Percentiles rank a stretch among this genome's conserved stretches.
phyloP scores from a whole-genome alignment of 2,797 vertebrate genomes.

The Bradypus variegatus region DNA sequence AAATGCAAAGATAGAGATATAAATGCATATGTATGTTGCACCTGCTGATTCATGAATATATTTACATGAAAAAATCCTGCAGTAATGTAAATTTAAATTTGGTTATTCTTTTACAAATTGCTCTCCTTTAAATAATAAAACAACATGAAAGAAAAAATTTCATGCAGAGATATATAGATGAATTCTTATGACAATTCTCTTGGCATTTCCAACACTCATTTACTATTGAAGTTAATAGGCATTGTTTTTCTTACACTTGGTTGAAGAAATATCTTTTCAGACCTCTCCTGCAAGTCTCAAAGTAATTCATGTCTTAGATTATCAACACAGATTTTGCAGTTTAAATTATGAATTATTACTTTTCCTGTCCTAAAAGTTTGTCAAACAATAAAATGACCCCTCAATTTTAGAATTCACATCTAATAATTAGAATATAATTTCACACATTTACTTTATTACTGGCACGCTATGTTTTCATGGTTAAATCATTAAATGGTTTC shows the following conservation, averaged over 20 bases:
- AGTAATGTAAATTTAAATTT: background rate
- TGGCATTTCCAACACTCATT: conserved; percentile 19
- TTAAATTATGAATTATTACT: conserved; percentile 37
- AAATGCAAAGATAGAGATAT: background rate
- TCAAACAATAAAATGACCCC: conserved; percentile 22
- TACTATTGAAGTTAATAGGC: conserved; percentile 7
- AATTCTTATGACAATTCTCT: background rate
- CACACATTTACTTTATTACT: conserved; percentile 27
- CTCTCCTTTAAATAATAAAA: background rate
- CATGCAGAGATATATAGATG: background rate
- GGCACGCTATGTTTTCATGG: background rate
- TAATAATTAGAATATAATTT: conserved; percentile 37
- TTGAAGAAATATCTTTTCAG: background rate
- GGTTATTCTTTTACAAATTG: background rate
- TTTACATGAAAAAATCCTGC: background rate
- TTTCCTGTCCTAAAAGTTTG: background rate
- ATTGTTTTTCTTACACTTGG: conserved; percentile 26
- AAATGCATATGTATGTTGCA: background rate
- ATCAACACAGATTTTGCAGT: background rate
- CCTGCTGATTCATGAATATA: background rate
- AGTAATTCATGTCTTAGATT: background rate
- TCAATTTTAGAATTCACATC: conserved; percentile 23
- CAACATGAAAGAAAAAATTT: too few relatives aligned
- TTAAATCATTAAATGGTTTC: conserved; percentile 34
- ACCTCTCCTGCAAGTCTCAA: background rate